Base-by-base conservation (phyloP, 2,797 vertebrate species). In the Sylvilagus floridanus region DNA sequence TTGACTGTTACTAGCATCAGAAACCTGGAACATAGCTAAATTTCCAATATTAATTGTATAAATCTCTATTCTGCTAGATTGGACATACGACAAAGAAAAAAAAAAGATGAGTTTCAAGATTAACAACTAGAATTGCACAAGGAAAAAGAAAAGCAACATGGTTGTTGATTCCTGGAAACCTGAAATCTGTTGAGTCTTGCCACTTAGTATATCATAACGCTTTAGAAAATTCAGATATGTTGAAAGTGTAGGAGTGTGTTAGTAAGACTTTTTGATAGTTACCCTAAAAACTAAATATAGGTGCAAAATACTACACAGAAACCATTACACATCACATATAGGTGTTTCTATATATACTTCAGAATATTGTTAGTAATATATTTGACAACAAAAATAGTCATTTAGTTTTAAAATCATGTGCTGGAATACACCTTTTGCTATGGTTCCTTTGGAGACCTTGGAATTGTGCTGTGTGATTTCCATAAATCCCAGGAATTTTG, bases 281-380 rank as follows among this genome's bases (percentile, higher is more conserved):
- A 68, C 21, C 22, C 32, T 82, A 52, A 82, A 93, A 94, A 87
- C 60, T 69, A 86, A 90, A 37, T 57, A 69, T n/a, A 91, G 32
- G 63, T 65, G 65, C 35, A 86, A 73, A 91, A 65, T 66, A 95
- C 66, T 89, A 7, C 17, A n/a, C 69, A 75, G 37, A 66, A 84
- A 95, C 32, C 32, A 78, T 68, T 66, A 13, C 72, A 11, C 60
- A 16, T 95, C 11, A 21, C 12, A 7, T 79, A 30, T 57, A 75
- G 24, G 32, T 79, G 16, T 86, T 96, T 89, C 16, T 86, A 19
- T 8, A 1, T 84, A 66, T 35, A 72, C 22, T 88, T 93, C 22
- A 76, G 88, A 84, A 28, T 84, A 30, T 81, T 94, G 91, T 95
- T 92, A 68, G 50, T 94, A 68, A 63, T 60, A 30, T 24, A 72